Evolutionary conservation across 2,113 vertebrate genomes (phyloP), one percentile per base, ranked within the genome.

Genomic region (Plectropomus leopardus): DNA sequence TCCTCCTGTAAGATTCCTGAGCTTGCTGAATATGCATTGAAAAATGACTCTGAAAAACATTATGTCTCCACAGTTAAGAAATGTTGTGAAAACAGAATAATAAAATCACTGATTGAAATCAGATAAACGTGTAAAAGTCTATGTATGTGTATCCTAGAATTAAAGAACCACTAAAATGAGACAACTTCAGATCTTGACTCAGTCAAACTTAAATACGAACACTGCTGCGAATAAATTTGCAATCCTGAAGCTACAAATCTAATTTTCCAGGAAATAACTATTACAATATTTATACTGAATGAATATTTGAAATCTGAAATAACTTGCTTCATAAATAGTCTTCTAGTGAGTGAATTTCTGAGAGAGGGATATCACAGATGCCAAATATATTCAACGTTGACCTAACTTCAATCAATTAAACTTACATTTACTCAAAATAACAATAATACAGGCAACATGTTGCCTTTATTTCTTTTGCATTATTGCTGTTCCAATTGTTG

Each of bases 241-340:
- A 24, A 42, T 45, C 28, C 59, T 19, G 7, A 30, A 74, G 63
- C 36, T 30, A 30, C 21, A 57, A 21, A 16, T 55, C 4, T 15
- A 34, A 42, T 70, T 51, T 57, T 63, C 16, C 16, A 69, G 13
- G 57, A 73, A 64, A 70, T 69, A 69, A 70, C 58, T 72, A 23
- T 16, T 53, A 23, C 23, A 80, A 68, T 76, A 82, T 84, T 84
- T 24, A 78, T 50, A 72, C 42, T 64, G 24, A 77, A 70, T 73
- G 0, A 84, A 84, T 84, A 72, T 61, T 76, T 67, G 23, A 78
- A 70, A 47, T 74, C 26, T 79, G 7, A 68, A 73, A 32, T 69
- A 0, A 70, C 47, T 47, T 60, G 4, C 11, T 34, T 68, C 58
- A 55, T 28, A 58, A 59, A 71, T 44, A 59, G 45, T 28, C 34